Evolutionary conservation across 1,140 invertebrate species (phyloP), one percentile per base, ranked within the genome.

Genomic region (Tetraneura akinire): DNA sequence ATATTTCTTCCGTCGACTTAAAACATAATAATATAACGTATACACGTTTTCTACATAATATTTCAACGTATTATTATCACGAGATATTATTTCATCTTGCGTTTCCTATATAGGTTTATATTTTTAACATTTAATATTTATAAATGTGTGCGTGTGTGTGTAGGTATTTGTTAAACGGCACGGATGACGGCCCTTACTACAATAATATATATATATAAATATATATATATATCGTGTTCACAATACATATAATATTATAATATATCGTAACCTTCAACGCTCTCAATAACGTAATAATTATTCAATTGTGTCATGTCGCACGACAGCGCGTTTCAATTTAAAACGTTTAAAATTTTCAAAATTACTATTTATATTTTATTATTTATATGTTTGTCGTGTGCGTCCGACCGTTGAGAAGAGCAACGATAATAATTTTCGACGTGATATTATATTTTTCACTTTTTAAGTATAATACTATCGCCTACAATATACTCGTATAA

Each of bases 201-300:
- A 62, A 68, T n/a, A n/a, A n/a, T n/a, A n/a, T n/a, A n/a, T n/a
- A n/a, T n/a, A n/a, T n/a, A n/a, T n/a, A n/a, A n/a, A n/a, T n/a
- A n/a, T n/a, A n/a, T n/a, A n/a, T n/a, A n/a, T n/a, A n/a, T 47
- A 45, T 45, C n/a, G 42, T 26, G 66, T 47, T 47, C 21, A 37
- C 8, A n/a, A n/a, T n/a, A n/a, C n/a, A n/a, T n/a, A n/a, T n/a
- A n/a, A 37, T 37, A 37, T 37, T 37, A 37, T 37, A 37, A n/a
- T 37, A 37, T 37, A 37, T 37, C 8, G 14, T 47, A 45, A 26
- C 66, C 62, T 47, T 47, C 42, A 68, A 68, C 66, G 42, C 21
- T n/a, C 60, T 62, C 60, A 62, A 62, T 62, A 62, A 62, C 13
- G n/a, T 68, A 47, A 68, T 68, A 68, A 68, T 68, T 68, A 26